A percentile compares a stretch with the other conserved stretches of the same genome.
Conservation (phyloP, 35 echinoderm and acorn worm species). For the Lytechinus pictus region DNA sequence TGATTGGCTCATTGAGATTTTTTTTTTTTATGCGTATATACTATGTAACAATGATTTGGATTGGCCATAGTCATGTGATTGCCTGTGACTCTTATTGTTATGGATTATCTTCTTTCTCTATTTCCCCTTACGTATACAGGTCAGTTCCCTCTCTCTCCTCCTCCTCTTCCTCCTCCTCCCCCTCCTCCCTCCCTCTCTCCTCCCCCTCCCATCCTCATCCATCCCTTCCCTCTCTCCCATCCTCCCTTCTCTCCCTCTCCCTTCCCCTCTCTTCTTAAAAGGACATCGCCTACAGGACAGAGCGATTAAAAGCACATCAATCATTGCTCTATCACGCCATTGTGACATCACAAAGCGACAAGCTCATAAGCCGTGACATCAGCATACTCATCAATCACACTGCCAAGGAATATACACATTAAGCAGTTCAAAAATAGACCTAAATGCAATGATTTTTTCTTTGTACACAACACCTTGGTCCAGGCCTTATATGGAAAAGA, state of each 20-base stretch:
- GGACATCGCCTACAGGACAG: background rate
- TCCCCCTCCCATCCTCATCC: background rate
- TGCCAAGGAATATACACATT: background rate
- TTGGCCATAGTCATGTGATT: too few relatives aligned
- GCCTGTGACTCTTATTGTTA: background rate
- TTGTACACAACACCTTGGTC: background rate
- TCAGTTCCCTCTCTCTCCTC: background rate
- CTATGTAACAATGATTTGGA: too few relatives aligned
- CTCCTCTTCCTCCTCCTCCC: background rate
- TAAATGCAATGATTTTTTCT: background rate
- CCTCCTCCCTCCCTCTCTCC: background rate
- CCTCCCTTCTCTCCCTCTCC: background rate
- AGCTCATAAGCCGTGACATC: slow-evolving; percentile 1
- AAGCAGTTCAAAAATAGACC: background rate
- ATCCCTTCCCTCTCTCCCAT: background rate
- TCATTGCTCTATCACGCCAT: background rate
- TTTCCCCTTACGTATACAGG: background rate
- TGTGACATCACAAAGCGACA: background rate
- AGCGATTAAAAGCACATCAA: background rate
- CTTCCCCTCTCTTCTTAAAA: background rate
- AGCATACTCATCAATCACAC: background rate
- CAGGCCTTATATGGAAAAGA: background rate
- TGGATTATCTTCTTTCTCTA: background rate
- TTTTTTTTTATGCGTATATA: too few relatives aligned
- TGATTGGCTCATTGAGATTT: too few relatives aligned